These are phyloP conservation scores for Miltochrista miniata DNA, from an alignment of 2,888 invertebrate species.

Conservation along the genomic window DNA sequence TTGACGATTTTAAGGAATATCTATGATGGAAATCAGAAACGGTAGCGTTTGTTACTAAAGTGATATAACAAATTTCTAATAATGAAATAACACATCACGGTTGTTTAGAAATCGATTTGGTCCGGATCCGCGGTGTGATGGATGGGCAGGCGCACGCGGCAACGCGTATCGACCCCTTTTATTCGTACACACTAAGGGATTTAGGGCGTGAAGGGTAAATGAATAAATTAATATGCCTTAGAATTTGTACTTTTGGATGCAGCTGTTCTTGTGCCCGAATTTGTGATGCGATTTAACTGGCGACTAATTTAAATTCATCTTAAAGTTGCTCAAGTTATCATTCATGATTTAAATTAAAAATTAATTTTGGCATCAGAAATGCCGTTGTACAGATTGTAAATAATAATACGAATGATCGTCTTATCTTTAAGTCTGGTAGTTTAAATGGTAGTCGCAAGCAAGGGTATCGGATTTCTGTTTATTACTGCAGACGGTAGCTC, in stretches of 20 bases:
- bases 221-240: conserved; percentile 73
- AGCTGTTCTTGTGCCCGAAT: conserved; percentile 65
- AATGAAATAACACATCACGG: conserved; percentile 56
- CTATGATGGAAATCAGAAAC: conserved; percentile 20
- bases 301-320: conserved; percentile 23
- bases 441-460: conserved; percentile 65
- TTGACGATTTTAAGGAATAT: conserved; percentile 29
- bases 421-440: conserved; percentile 71
- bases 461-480: conserved; percentile 79
- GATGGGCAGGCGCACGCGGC: conserved; percentile 65
- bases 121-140: conserved; percentile 64
- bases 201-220: conserved; percentile 81
- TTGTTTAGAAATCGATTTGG: conserved; percentile 73
- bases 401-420: conserved; percentile 66
- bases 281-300: conserved; percentile 40
- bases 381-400: conserved; percentile 60
- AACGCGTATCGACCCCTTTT: conserved; percentile 55
- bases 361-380: conserved; percentile 64
- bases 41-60: conserved; percentile 27
- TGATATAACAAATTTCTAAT: conserved; percentile 43
- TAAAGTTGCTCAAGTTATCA: conserved; percentile 13
- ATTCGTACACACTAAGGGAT: conserved; percentile 50
- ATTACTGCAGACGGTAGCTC: conserved; percentile 65
- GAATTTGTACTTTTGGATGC: conserved; percentile 57
- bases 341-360: conserved; percentile 31